Conservation (phyloP, 2,113 vertebrate species). For the Ellobius talpinus region DNA sequence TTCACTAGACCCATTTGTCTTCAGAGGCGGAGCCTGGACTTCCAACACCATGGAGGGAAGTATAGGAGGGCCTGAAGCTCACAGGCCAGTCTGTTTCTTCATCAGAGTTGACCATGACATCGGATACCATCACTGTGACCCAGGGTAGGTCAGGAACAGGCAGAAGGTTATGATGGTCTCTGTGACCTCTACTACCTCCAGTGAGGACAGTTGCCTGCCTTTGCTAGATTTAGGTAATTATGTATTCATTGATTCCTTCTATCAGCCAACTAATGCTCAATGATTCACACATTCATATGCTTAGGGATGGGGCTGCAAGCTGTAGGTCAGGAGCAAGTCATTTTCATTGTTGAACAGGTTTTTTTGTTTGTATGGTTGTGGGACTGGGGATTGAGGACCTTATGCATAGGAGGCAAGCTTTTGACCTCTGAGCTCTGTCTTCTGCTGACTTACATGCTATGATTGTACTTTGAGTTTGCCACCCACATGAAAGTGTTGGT, state of each 20-base stretch:
- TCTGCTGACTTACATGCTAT: background rate
- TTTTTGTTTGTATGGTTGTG: background rate
- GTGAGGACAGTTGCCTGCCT: background rate
- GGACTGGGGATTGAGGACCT: background rate
- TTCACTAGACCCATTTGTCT: accelerated
- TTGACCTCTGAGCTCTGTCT: background rate
- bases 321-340: background rate
- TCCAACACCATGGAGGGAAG: accelerated
- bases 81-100: background rate
- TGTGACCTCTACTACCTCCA: background rate
- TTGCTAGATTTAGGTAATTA: background rate
- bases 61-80: background rate
- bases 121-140: no score
- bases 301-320: background rate
- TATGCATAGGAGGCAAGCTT: no score
- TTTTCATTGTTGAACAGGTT: background rate
- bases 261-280: no score
- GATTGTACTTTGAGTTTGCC: background rate
- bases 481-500: background rate
- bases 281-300: background rate
- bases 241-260: background rate
- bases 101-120: background rate
- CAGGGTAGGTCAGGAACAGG: background rate
- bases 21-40: background rate
- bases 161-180: background rate